Base-by-base conservation (phyloP, 2,888 invertebrate genomes). In the Calameuta idolon region DNA sequence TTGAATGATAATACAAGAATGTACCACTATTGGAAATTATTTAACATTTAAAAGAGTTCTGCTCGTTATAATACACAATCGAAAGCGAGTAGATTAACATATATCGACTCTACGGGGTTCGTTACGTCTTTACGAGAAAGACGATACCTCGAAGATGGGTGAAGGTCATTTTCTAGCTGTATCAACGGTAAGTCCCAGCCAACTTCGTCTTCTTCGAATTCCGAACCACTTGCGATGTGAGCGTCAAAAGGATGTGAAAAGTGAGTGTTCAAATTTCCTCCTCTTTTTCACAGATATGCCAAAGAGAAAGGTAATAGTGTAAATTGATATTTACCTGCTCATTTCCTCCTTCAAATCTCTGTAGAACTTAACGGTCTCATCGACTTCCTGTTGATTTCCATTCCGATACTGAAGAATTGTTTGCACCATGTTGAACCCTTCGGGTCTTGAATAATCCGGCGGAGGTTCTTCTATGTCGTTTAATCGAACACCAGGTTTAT, bases 381-480 rank as follows among this genome's bases (percentile, higher is more conserved):
- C 90, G 3, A 86, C 87, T 74, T 89, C 90, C 12, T 87, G 86
- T 76, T 89, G 90, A 75, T 85, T 87, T 3, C 89, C 91, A 76
- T 86, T 89, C n/a, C 89, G 90, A 78, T 90, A 90, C 37, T 90
- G 89, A 78, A 91, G 79, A 68, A 94, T 92, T 34, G 93, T 92
- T 0, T 94, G 94, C 34, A 94, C 93, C 79, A 94, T 91, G 3
- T 93, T 93, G 87, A 95, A 94, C 30, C 95, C 95, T 15, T 94
- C 93, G 0, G 95, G 95, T 34, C 94, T 92, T 0, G 93, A 90
- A 88, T 95, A 95, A 85, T 94, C 93, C 0, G 91, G 91, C 0
- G 94, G 94, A 1, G 93, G 92, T 31, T 93, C 92, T 77, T 93
- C 92, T 31, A 95, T 92, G 69, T 94, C 93, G 77, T 92, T 91